Evolutionary conservation across 2,888 invertebrate species (phyloP).

Genomic region (Drosophila paranaensis): DNA sequence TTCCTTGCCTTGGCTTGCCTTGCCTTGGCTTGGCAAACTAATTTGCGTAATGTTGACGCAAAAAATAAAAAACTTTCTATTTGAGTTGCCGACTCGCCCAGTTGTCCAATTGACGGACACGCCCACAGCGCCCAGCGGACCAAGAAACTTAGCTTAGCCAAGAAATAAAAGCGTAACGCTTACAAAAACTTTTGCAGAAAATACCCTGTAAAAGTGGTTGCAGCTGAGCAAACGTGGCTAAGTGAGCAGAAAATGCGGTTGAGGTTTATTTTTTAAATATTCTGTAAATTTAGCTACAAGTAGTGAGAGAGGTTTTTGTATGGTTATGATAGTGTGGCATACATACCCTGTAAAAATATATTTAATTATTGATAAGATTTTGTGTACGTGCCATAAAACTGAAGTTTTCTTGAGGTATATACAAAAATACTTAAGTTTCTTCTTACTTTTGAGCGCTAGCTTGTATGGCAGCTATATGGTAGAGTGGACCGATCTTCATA

Average conservation of each 20-base stretch:
- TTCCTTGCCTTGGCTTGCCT: background rate
- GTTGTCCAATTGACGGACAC: slow-evolving; percentile 49
- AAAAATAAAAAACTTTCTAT: slow-evolving; percentile 64
- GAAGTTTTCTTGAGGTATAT: background rate
- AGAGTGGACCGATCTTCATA: background rate
- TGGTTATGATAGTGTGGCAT: background rate
- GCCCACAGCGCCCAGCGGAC: slow-evolving; percentile 1
- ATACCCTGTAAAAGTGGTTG: slow-evolving; percentile 39
- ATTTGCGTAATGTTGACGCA: slow-evolving; percentile 80
- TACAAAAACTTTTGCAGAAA: slow-evolving; percentile 47
- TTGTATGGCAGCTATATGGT: background rate
- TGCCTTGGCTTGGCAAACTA: slow-evolving; percentile 72
- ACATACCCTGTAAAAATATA: background rate
- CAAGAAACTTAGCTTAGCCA: slow-evolving; percentile 18
- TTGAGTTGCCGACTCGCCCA: slow-evolving; percentile 48
- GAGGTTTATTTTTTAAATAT: background rate
- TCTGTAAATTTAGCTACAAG: too few relatives aligned
- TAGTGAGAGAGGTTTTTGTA: background rate
- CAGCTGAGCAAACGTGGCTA: background rate
- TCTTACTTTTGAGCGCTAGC: background rate
- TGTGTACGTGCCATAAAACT: background rate
- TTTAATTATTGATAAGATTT: background rate
- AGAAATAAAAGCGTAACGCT: slow-evolving; percentile 49
- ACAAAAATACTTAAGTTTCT: background rate
- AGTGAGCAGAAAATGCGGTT: background rate